phyloP scores from a whole-genome alignment of 1,140 invertebrate species.

The Anoplophora glabripennis region DNA sequence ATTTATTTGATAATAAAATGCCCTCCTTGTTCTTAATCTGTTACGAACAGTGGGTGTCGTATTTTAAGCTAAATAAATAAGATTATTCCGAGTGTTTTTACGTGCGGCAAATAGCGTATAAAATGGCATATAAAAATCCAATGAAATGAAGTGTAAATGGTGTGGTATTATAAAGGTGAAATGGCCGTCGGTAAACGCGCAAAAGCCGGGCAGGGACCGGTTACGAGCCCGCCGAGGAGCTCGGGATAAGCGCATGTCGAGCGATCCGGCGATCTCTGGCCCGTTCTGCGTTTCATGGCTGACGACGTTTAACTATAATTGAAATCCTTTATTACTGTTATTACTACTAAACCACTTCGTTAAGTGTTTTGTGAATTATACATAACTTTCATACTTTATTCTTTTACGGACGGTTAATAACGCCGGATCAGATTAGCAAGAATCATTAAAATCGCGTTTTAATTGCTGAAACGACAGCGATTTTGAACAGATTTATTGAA shows the following conservation, averaged over 20 bases:
- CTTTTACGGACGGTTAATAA: not conserved
- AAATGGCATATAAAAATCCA: slow-evolving; percentile 42
- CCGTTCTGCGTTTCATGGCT: not conserved
- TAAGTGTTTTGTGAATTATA: slow-evolving; percentile 20
- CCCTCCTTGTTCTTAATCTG: no score
- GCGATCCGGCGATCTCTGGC: not conserved
- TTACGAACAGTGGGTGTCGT: no score
- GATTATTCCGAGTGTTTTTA: slow-evolving; percentile 22
- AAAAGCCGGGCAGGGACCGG: slow-evolving; percentile 37
- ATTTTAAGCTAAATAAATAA: slow-evolving; percentile 10
- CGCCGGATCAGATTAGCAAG: not conserved
- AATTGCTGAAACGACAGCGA: no score
- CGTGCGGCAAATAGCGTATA: slow-evolving; percentile 29
- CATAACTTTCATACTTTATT: slow-evolving; percentile 12
- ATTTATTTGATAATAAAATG: no score
- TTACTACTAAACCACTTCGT: slow-evolving; percentile 15
- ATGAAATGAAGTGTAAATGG: slow-evolving; percentile 45
- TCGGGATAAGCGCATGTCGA: slow-evolving; percentile 4
- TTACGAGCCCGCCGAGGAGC: slow-evolving; percentile 34
- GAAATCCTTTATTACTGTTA: slow-evolving; percentile 21
- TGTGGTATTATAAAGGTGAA: slow-evolving; percentile 41
- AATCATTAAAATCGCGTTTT: no score
- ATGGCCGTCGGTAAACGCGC: slow-evolving; percentile 39
- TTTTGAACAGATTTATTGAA: no score
- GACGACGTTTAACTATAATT: slow-evolving; percentile 13